A percentile compares a stretch with the other conserved stretches of the same genome.
Evolutionary conservation across 2,888 invertebrate genomes (phyloP).

Genomic region (Ichneumoninae sp.): DNA sequence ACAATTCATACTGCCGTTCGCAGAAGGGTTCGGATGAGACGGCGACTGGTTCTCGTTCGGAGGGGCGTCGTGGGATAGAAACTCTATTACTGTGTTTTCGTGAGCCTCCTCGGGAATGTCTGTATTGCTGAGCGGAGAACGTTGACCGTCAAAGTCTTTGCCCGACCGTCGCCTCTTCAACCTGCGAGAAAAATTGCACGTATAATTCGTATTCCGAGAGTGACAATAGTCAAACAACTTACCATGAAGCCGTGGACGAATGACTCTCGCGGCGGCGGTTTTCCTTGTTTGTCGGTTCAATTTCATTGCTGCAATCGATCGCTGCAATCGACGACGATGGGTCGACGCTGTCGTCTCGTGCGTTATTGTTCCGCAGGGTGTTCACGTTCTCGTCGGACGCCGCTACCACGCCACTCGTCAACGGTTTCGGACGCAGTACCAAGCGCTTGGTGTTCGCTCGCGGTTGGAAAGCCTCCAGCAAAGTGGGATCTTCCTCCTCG

Average conservation of each 20-base stretch:
- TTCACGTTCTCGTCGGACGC: constrained; percentile 52
- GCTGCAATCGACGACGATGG: constrained; percentile 36
- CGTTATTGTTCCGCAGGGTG: constrained; percentile 56
- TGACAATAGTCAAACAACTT: constrained; percentile 7
- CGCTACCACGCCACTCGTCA: constrained; percentile 36
- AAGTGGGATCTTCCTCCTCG: constrained; percentile 90
- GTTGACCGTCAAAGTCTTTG: constrained; percentile 74
- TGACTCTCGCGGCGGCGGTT: constrained; percentile 70
- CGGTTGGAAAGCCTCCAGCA: constrained; percentile 86
- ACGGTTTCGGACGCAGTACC: constrained; percentile 87
- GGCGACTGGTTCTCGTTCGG: constrained; percentile 40
- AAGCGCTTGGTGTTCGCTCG: constrained; percentile 90
- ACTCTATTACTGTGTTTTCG: constrained; percentile 80
- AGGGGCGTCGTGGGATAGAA: constrained; percentile 72
- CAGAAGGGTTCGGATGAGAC: constrained; percentile 50
- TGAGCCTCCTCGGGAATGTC: constrained; percentile 73
- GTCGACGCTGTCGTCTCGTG: constrained; percentile 49
- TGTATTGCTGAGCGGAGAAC: constrained; percentile 71
- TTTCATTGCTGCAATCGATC: constrained; percentile 44
- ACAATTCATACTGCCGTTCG: constrained; percentile 60
- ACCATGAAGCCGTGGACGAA: constrained; percentile 74
- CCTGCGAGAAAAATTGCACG: constrained; percentile 74
- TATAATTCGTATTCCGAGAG: constrained; percentile 26
- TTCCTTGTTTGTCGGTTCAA: constrained; percentile 53
- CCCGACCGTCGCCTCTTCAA: constrained; percentile 53